Percentiles rank a stretch among this genome's conserved stretches.
These are phyloP conservation scores for Drosophila navojoa DNA, from an alignment of 1,140 invertebrate genomes.

Conservation along the genomic window DNA sequence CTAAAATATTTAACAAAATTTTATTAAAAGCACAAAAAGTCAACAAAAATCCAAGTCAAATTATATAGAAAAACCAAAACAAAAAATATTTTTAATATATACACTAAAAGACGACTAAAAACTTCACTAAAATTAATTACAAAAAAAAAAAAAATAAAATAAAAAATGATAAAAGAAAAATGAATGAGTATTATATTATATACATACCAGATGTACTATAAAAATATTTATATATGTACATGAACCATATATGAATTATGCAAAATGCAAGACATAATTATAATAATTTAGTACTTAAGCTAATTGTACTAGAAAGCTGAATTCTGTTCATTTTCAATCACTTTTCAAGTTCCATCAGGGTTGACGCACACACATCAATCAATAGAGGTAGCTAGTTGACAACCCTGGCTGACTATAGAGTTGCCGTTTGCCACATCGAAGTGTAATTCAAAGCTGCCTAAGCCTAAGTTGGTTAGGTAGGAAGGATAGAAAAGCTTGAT, in stretches of 20 bases:
- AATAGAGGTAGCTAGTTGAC: not conserved
- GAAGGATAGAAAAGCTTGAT: conserved; percentile 23
- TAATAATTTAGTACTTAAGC: conserved; percentile 23
- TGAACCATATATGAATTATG: conserved; percentile 13
- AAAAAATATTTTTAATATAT: conserved; percentile 71
- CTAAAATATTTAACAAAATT: conserved; percentile 8
- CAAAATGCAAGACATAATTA: not conserved
- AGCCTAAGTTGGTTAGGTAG: not conserved
- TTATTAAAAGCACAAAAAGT: conserved; percentile 23
- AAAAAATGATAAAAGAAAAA: conserved; percentile 5
- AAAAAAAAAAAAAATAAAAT: no score
- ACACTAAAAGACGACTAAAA: conserved; percentile 46
- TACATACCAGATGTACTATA: conserved; percentile 13
- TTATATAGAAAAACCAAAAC: conserved; percentile 48
- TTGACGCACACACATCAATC: conserved; percentile 22
- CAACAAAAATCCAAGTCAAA: conserved; percentile 67
- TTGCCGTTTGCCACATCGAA: conserved; percentile 31
- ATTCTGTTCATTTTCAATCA: conserved; percentile 9
- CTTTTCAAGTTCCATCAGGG: conserved; percentile 20
- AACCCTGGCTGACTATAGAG: conserved; percentile 23
- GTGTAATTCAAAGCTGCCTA: conserved; percentile 27
- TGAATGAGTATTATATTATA: conserved; percentile 53
- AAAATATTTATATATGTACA: conserved; percentile 21
- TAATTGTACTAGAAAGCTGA: conserved; percentile 6
- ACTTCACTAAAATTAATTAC: conserved; percentile 57